Base-by-base conservation (phyloP, 2,113 vertebrate genomes). In the Illadopsis cleaveri region DNA sequence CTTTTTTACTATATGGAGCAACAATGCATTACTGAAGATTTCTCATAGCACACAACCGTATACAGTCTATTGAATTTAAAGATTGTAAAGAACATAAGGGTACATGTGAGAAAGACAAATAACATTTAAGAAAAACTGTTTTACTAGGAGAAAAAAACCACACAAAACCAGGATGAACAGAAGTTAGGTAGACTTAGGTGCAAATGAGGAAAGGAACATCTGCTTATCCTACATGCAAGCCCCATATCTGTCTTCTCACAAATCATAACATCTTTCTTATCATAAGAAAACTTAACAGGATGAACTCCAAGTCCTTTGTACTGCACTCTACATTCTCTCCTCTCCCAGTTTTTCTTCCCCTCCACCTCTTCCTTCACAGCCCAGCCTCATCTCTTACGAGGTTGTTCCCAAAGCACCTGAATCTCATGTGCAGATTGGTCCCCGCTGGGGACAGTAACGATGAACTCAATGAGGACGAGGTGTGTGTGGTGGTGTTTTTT, bases 191-290 rank as follows among this genome's bases (percentile, higher is more conserved):
- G 8, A 19, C 30, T 19, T 37, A 27, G n/a, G 25, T 38, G 2
- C 0, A 68, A 3, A 37, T 2, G 1, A 58, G 5, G 6, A 68
- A 1, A 80, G 7, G 37, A 68, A 58, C 6, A 20, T 9, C 25
- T 42, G 40, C 69, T 70, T 42, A 91, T 23, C 30, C 45, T 23
- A 10, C 3, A 5, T 0, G 0, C 35, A 35, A 22, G 15, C 2
- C 12, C 4, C 33, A 25, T 5, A 1, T 2, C 25, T 0, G 0
- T 12, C 16, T 8, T 68, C 35, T 44, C 27, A 9, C 8, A 54
- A 31, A 30, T 27, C 13, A 42, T 2, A 72, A 19, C 15, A 25
- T 1, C 35, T 20, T 40, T 22, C n/a, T 12, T 40, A 15, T 0
- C 8, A 9, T 5, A 47, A 25, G 8, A 66, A n/a, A 13, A 27